Conservation (phyloP, 2,113 vertebrate genomes). For the Ictidomys tridecemlineatus region DNA sequence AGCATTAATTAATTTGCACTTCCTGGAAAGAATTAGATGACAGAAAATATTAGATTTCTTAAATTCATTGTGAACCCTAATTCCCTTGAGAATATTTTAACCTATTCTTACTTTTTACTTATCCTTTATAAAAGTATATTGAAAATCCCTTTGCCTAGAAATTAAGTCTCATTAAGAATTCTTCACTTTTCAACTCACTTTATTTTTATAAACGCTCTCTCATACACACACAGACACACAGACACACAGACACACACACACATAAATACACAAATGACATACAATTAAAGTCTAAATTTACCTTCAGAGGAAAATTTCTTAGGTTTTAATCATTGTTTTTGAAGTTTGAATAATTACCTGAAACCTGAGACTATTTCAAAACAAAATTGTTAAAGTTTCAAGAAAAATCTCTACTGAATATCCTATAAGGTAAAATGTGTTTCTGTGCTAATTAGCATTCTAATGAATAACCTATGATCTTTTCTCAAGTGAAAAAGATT, state of each 20-base stretch:
- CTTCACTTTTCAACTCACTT: conserved; percentile 22
- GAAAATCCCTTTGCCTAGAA: neutral
- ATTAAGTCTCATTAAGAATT: neutral
- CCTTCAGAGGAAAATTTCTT: conserved; percentile 19
- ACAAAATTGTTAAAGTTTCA: conserved; percentile 54
- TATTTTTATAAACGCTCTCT: neutral
- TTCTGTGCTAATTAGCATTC: conserved; percentile 63
- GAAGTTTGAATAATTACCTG: conserved; percentile 62
- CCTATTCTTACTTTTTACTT: neutral
- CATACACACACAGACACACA: neutral
- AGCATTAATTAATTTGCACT: neutral
- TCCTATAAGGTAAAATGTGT: conserved; percentile 45
- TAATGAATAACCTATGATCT: conserved; percentile 66
- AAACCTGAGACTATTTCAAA: conserved; percentile 56
- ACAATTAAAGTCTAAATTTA: conserved; percentile 56
- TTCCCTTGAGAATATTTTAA: neutral
- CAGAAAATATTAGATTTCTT: neutral
- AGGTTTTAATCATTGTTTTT: conserved; percentile 56
- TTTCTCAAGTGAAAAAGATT: conserved; percentile 33
- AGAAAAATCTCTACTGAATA: conserved; percentile 49
- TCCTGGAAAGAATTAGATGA: neutral
- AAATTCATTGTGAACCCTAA: conserved; percentile 1
- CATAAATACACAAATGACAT: neutral
- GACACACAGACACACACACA: neutral
- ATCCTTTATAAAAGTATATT: conserved; percentile 30